Evolutionary conservation across 2,888 invertebrate genomes (phyloP), one percentile per base, ranked within the genome.

Genomic region (Deilephila porcellus): DNA sequence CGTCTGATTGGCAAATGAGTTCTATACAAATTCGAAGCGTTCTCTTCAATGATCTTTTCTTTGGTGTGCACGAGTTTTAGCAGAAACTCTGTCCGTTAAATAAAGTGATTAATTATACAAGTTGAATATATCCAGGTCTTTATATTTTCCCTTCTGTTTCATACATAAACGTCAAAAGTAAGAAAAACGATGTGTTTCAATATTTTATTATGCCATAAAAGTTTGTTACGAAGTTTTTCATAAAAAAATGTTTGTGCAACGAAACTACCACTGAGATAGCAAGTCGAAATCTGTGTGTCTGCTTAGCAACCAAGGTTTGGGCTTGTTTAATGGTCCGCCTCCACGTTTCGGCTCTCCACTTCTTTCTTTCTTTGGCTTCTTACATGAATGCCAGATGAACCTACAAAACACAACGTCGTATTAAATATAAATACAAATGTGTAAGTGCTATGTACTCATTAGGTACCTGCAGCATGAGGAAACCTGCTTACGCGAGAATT

Each of bases 361-460:
- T 63, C 83, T 82, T 32, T 76, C 83, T 73, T 82, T 81, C 29
- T 79, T 78, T 0, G 84, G 60, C 78, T 92, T 93, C 82, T 93
- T 93, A 78, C 92, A 92, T 0, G 94, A 90, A 82, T 93, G 94
- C 93, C 93, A 94, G 76, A 93, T 91, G 75, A 94, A 94, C 75
- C 94, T 94, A 80, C 25, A 81, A 83, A 67, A 32, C 32, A 32
- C 32, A 32, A 32, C 0, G 32, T 32, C 5, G 1, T 14, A 1
- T 25, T 6, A 56, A 56, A n/a, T n/a, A 56, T 19, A 3, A 6
- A 3, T 19, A 6, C 14, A 3, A 56, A 56, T 56, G n/a, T 56
- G 19, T 19, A 17, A 56, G 17, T 56, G 5, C 56, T 14, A 45
- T 11, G 45, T 45, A 45, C 3, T 45, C 11, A 14, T 14, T 45